Evolutionary conservation across 2,888 invertebrate genomes (phyloP).

Genomic region (Zootermopsis nevadensis): DNA sequence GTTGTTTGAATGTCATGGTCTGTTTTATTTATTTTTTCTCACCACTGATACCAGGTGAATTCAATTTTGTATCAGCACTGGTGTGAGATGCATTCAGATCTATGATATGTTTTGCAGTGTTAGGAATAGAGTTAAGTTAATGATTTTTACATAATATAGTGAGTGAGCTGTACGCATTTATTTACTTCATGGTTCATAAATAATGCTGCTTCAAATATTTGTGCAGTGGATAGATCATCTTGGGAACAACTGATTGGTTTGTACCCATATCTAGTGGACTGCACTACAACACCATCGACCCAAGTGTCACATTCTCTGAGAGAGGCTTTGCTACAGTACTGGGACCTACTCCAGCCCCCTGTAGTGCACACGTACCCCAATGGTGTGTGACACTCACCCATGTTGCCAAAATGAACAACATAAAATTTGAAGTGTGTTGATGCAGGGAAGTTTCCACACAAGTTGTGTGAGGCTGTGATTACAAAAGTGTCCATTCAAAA

Average conservation of each 20-base stretch:
- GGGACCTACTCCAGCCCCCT: conserved; percentile 81
- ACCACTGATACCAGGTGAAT: too few species aligned
- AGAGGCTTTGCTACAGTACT: conserved; percentile 89
- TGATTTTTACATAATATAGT: too few species aligned
- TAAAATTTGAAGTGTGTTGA: not conserved
- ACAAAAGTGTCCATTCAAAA: not conserved
- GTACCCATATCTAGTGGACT: conserved; percentile 90
- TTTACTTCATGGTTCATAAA: not conserved
- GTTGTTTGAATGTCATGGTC: too few species aligned
- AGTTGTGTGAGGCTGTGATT: conserved; percentile 16
- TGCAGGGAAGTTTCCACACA: not conserved
- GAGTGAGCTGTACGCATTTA: too few species aligned
- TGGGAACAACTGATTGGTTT: conserved; percentile 94
- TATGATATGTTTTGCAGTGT: too few species aligned
- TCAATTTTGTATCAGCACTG: too few species aligned
- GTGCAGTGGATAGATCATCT: conserved; percentile 84
- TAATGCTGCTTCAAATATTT: conserved; percentile 45
- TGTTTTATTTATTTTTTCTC: too few species aligned
- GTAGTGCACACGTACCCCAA: conserved; percentile 38
- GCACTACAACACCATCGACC: conserved; percentile 82
- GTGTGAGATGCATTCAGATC: too few species aligned
- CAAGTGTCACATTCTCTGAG: conserved; percentile 83
- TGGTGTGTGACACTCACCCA: conserved; percentile 31
- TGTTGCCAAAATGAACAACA: not conserved
- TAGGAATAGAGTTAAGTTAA: too few species aligned